These are phyloP conservation scores for Tenthredo livida DNA, from an alignment of 2,888 invertebrate species.

Conservation along the genomic window DNA sequence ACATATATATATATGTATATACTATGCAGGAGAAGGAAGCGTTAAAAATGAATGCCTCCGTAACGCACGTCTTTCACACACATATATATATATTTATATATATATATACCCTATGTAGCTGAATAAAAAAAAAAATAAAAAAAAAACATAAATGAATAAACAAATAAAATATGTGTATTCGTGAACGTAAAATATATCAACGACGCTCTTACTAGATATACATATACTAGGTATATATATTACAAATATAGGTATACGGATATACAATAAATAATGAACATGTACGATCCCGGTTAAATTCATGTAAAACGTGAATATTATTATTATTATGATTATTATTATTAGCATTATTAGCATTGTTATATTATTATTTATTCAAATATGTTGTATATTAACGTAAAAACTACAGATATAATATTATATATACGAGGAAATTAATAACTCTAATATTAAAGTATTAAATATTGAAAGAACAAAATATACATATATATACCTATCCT, in stretches of 20 bases:
- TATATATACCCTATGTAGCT: background rate
- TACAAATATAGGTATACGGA: background rate
- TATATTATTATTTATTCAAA: slow-evolving; percentile 14
- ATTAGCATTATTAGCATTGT: background rate
- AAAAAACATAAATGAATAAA: background rate
- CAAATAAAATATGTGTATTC: slow-evolving; percentile 6
- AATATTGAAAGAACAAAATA: background rate
- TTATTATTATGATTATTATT: background rate
- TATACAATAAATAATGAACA: background rate
- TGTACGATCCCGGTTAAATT: background rate
- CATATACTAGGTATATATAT: background rate
- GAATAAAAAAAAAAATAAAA: background rate
- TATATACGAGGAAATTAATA: background rate
- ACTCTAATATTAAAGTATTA: background rate
- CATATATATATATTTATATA: background rate
- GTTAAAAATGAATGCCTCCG: slow-evolving; percentile 3
- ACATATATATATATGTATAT: background rate
- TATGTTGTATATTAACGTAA: slow-evolving; percentile 5
- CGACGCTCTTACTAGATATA: background rate
- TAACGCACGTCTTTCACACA: background rate
- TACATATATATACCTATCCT: background rate
- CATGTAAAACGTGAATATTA: slow-evolving; percentile 4
- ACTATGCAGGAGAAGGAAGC: background rate
- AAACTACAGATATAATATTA: slow-evolving; percentile 7
- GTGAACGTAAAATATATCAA: background rate